Percentiles rank a stretch among this genome's conserved stretches.
Evolutionary conservation across 2,113 vertebrate genomes (phyloP).

Genomic region (Centropristis striata): DNA sequence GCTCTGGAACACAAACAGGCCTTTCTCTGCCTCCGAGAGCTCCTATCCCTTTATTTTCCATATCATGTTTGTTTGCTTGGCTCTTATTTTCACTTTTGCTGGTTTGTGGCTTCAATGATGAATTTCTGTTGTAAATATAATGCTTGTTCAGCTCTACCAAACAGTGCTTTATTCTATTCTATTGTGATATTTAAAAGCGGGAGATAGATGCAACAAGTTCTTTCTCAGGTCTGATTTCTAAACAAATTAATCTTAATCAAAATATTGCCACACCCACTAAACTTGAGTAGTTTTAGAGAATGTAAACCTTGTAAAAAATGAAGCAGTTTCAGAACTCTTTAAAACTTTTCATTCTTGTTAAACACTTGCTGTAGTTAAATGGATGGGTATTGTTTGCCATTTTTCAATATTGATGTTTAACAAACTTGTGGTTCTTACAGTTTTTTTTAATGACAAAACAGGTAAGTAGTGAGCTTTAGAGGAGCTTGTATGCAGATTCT

Average conservation of each 20-base stretch:
- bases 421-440: neutral
- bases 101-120: constrained; percentile 22
- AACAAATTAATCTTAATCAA: neutral
- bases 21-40: constrained; percentile 53
- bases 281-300: neutral
- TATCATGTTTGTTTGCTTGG: constrained; percentile 69
- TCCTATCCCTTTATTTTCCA: constrained; percentile 57
- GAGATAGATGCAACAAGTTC: neutral
- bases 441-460: neutral
- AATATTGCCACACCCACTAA: neutral
- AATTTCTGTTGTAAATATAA: constrained; percentile 16
- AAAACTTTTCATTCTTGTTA: neutral
- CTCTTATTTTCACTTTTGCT: constrained; percentile 30
- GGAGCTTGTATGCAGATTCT: too few relatives aligned
- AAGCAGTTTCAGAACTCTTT: neutral
- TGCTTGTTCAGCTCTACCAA: neutral
- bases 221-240: neutral
- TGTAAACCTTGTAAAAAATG: neutral
- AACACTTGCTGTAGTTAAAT: neutral
- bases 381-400: too few relatives aligned
- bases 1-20: constrained; percentile 65
- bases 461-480: neutral
- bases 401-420: too few relatives aligned
- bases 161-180: neutral
- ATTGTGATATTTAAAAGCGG: neutral